Base-by-base conservation (phyloP, 2,797 vertebrate genomes). In the Agapornis canus region DNA sequence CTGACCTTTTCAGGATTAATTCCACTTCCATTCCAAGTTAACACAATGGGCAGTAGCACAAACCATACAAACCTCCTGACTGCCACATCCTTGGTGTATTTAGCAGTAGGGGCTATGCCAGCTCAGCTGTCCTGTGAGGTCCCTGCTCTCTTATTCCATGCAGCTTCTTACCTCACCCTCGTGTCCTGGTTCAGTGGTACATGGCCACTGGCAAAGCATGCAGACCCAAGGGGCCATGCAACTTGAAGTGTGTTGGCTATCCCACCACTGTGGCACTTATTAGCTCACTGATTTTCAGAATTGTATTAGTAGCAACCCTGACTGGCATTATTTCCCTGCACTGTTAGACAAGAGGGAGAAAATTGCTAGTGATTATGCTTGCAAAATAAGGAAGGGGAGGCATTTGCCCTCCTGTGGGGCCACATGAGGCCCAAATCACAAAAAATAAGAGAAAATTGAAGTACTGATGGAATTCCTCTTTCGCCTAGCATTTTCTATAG, bases 31-130 rank as follows among this genome's bases (percentile, higher is more conserved):
- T 31, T 79, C 31, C 35, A 57, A 23, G 35, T 47, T 90, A 88
- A 37, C 1, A 1, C 4, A 66, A 16, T 59, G n/a, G 79, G 51
- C 68, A 85, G 54, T 3, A 59, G 37, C 60, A 43, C 21, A 76
- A 84, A 51, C 16, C 10, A 19, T 14, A 31, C 18, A 72, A 9
- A 9, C 4, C 7, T 25, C 45, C 22, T 0, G 0, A 8, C 20
- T 49, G 49, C 20, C 26, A n/a, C 54, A 31, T 69, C 23, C 13
- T 40, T 1, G 3, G 5, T 29, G 19, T 31, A 21, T n/a, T 83
- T 31, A 37, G 40, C 47, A 13, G 26, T 1, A 39, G n/a, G 12
- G 56, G 8, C 45, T 31, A 4, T 10, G 22, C 10, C 13, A 6
- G 6, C 66, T 66, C 1, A 9, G 42, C 26, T 86, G 43, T 9